A percentile compares a stretch with the other conserved stretches of the same genome.
These are phyloP conservation scores for Stenopsyche tienmushanensis DNA, from an alignment of 1,140 invertebrate genomes.

Conservation along the genomic window DNA sequence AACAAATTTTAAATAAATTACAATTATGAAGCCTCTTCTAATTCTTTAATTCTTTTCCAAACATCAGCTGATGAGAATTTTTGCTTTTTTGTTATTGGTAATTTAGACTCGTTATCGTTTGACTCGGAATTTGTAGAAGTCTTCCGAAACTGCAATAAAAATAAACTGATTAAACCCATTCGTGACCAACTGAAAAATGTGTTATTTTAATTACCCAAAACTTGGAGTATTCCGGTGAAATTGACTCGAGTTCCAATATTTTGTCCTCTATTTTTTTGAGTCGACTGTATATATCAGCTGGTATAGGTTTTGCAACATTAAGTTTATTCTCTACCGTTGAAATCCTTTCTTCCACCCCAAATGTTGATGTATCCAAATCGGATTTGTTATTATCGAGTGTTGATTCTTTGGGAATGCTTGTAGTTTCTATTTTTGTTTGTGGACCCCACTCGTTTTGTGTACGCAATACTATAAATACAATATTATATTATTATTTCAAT, in stretches of 20 bases:
- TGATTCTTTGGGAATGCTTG: conserved; percentile 43
- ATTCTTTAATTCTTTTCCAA: conserved; percentile 30
- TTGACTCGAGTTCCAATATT: conserved; percentile 64
- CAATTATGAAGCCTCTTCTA: conserved; percentile 20
- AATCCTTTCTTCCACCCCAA: conserved; percentile 61
- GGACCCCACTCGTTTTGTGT: conserved; percentile 60
- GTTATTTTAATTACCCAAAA: conserved; percentile 57
- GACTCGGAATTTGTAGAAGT: background rate
- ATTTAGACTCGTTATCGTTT: conserved; percentile 6
- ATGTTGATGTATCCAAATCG: conserved; percentile 42
- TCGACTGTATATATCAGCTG: conserved; percentile 61
- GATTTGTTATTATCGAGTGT: conserved; percentile 42
- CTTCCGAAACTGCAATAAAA: conserved; percentile 9
- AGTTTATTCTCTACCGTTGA: conserved; percentile 58
- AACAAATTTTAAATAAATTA: too few species aligned
- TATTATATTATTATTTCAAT: background rate
- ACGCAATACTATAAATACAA: conserved; percentile 50
- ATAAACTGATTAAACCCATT: background rate
- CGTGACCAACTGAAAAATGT: background rate
- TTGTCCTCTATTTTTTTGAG: conserved; percentile 67
- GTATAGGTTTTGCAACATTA: conserved; percentile 55
- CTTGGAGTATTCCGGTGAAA: conserved; percentile 69
- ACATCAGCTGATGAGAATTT: conserved; percentile 33
- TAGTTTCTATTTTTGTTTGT: conserved; percentile 52
- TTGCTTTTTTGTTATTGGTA: conserved; percentile 5